A percentile compares a stretch with the other conserved stretches of the same genome.
Evolutionary conservation across 2,113 vertebrate genomes (phyloP).

Genomic region (Tenrec ecaudatus): DNA sequence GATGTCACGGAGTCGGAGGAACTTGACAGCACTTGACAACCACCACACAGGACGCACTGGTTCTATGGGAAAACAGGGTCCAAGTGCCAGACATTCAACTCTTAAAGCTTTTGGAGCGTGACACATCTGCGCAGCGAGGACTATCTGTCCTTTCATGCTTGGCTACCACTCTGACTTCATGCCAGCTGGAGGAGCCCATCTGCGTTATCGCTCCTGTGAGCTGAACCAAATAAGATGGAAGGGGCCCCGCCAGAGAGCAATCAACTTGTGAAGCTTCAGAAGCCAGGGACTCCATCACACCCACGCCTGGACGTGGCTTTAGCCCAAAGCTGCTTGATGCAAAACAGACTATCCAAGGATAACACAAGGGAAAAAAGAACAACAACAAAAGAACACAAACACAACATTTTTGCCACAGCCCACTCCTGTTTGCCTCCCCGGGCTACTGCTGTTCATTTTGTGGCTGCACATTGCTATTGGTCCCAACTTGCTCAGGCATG

Average conservation of each 20-base stretch:
- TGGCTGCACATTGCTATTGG: neutral
- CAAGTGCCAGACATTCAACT: neutral
- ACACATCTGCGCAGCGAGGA: neutral
- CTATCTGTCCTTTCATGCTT: conserved; percentile 38
- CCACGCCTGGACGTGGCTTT: neutral
- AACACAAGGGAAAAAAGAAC: neutral
- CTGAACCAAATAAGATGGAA: neutral
- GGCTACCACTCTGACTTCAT: neutral
- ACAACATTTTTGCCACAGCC: neutral
- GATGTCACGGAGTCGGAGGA: neutral
- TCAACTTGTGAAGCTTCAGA: neutral
- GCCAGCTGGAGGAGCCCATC: conserved; percentile 23
- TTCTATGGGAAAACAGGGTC: conserved; percentile 13
- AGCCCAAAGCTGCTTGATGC: neutral
- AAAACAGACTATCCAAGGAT: neutral
- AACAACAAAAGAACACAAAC: too few relatives aligned
- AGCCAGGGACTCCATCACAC: neutral
- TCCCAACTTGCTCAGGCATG: neutral
- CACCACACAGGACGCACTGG: neutral
- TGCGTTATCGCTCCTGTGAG: neutral
- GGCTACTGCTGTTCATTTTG: neutral
- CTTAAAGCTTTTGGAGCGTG: conserved; percentile 1
- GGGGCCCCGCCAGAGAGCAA: neutral
- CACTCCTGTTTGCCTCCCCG: neutral
- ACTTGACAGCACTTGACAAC: neutral